phyloP scores from a whole-genome alignment of 2,797 vertebrate genomes.

The Eptatretus atami region DNA sequence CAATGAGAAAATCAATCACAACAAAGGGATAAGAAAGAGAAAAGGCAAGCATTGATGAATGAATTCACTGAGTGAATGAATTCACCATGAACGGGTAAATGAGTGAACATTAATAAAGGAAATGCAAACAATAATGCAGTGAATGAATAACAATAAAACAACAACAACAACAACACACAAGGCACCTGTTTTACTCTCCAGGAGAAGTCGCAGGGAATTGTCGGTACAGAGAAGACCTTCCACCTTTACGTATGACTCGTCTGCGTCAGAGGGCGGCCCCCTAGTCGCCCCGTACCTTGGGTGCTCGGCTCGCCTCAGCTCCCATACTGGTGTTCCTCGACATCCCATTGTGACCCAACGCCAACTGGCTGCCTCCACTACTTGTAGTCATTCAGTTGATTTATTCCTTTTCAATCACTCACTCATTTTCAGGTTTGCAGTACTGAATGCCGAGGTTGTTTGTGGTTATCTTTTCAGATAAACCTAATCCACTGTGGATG shows the following conservation, averaged over 20 bases:
- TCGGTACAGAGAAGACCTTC: neutral
- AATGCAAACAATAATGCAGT: neutral
- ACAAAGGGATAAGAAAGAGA: no score
- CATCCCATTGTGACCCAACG: neutral
- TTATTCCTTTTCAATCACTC: no score
- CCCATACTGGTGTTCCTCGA: neutral
- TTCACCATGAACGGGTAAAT: no score
- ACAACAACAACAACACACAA: neutral
- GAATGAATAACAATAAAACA: neutral
- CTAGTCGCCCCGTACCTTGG: neutral
- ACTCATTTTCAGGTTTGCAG: no score
- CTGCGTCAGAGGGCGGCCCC: neutral
- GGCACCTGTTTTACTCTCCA: no score
- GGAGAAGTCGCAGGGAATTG: neutral
- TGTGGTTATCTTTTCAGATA: no score
- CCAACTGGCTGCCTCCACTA: conserved; percentile 4
- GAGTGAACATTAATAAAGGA: no score
- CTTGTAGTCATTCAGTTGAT: neutral
- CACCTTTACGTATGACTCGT: neutral
- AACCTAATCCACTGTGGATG: no score
- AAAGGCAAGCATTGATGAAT: no score
- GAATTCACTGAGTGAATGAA: no score
- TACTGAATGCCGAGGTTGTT: no score
- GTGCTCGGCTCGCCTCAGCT: neutral
- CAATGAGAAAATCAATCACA: no score